These are phyloP conservation scores for Drosophila parabipectinata DNA, from an alignment of 1,140 invertebrate genomes.

Conservation along the genomic window DNA sequence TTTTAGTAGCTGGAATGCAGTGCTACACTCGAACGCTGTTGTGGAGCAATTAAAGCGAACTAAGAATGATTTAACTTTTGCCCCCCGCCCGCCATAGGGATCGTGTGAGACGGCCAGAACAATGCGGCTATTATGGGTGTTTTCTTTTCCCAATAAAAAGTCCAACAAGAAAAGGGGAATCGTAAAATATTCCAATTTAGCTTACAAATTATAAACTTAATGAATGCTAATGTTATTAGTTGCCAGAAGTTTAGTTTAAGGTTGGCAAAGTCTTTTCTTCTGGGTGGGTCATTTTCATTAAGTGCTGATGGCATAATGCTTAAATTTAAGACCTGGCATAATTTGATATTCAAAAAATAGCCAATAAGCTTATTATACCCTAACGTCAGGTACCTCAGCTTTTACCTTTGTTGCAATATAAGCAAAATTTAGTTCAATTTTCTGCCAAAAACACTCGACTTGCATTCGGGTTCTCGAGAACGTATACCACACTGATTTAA, in stretches of 20 bases:
- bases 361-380: constrained; percentile 1
- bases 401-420: not conserved
- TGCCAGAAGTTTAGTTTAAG: not conserved
- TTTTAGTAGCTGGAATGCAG: constrained; percentile 38
- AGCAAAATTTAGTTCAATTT: not conserved
- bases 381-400: not conserved
- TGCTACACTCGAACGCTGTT: constrained; percentile 13
- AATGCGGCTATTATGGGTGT: constrained; percentile 16
- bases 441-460: not conserved
- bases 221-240: not conserved
- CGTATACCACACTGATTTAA: constrained; percentile 18
- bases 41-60: constrained; percentile 59
- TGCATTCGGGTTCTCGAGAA: constrained; percentile 15
- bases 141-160: not conserved
- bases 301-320: constrained; percentile 25
- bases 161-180: constrained; percentile 2
- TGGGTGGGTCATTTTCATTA: not conserved
- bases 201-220: constrained; percentile 3
- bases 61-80: constrained; percentile 53
- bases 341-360: constrained; percentile 5
- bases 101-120: constrained; percentile 34
- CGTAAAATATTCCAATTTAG: not conserved
- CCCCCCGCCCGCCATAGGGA: not conserved
- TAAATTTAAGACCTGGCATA: constrained; percentile 15
- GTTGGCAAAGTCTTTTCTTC: not conserved